phyloP scores from a whole-genome alignment of 1,140 invertebrate species.

The Apis florea region DNA sequence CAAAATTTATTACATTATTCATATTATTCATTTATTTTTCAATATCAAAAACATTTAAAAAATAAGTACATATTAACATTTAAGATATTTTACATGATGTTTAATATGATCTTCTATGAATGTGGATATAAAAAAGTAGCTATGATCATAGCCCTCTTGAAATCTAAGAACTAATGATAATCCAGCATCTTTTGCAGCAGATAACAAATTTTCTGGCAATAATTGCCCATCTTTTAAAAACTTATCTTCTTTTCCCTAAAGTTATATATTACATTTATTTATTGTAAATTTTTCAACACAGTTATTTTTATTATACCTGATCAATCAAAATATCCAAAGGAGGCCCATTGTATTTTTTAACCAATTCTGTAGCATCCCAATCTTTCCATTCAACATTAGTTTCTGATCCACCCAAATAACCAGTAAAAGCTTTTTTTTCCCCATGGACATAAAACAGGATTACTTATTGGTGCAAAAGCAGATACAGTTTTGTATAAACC shows the following conservation, averaged over 20 bases:
- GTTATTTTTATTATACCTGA: slow-evolving; percentile 83
- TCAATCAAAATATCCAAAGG: slow-evolving; percentile 93
- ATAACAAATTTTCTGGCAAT: slow-evolving; percentile 91
- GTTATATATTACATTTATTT: slow-evolving; percentile 52
- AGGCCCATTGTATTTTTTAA: slow-evolving; percentile 92
- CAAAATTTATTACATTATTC: no score
- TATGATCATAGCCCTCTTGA: slow-evolving; percentile 96
- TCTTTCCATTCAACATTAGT: slow-evolving; percentile 86
- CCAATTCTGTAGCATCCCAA: slow-evolving; percentile 94
- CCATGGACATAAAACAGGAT: slow-evolving; percentile 93
- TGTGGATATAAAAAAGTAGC: slow-evolving; percentile 96
- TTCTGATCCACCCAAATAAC: slow-evolving; percentile 89
- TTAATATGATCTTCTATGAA: slow-evolving; percentile 97
- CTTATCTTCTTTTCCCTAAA: slow-evolving; percentile 90
- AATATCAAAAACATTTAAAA: background rate
- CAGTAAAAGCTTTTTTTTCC: slow-evolving; percentile 93
- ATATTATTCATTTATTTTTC: background rate
- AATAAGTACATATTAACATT: slow-evolving; percentile 68
- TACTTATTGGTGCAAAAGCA: slow-evolving; percentile 98
- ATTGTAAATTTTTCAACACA: background rate
- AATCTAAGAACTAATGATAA: slow-evolving; percentile 88
- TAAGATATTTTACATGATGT: slow-evolving; percentile 90
- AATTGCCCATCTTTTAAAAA: slow-evolving; percentile 91
- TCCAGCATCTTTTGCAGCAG: slow-evolving; percentile 85
- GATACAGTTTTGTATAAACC: slow-evolving; percentile 94